Evolutionary conservation across 1,140 invertebrate genomes (phyloP).

Genomic region (Neodiprion lecontei): DNA sequence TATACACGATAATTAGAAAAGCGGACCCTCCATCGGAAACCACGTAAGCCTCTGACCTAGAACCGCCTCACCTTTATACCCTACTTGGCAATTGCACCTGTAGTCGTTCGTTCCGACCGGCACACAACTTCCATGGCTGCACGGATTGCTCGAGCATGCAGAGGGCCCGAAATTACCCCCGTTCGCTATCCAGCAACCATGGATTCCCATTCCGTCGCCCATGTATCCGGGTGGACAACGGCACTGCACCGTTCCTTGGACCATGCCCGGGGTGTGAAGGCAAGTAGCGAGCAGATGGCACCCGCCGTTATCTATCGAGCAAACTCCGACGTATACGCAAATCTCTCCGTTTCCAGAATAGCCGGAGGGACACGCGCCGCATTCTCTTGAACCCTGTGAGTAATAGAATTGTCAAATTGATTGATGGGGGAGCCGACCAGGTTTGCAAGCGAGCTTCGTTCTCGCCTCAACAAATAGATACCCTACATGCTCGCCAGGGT

Average conservation of each 20-base stretch:
- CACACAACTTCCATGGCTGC: slow-evolving; percentile 70
- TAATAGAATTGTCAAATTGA: too few species aligned
- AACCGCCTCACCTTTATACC: slow-evolving; percentile 65
- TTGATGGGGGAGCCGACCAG: too few species aligned
- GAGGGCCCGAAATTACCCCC: slow-evolving; percentile 43
- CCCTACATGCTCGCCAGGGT: too few species aligned
- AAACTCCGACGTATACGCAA: slow-evolving; percentile 75
- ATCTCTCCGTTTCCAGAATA: slow-evolving; percentile 82
- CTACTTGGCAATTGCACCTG: slow-evolving; percentile 65
- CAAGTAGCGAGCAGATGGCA: slow-evolving; percentile 86
- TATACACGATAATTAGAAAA: neutral
- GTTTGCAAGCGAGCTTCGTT: too few species aligned
- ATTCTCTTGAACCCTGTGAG: slow-evolving; percentile 77
- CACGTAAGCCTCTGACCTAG: too few species aligned
- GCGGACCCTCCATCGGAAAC: neutral
- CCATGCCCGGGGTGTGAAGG: slow-evolving; percentile 68
- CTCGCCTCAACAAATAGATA: too few species aligned
- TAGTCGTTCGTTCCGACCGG: slow-evolving; percentile 52
- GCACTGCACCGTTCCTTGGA: slow-evolving; percentile 70
- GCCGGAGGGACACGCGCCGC: slow-evolving; percentile 86
- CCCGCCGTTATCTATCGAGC: slow-evolving; percentile 78
- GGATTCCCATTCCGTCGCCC: slow-evolving; percentile 80
- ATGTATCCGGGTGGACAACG: slow-evolving; percentile 80
- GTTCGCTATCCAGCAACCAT: slow-evolving; percentile 71
- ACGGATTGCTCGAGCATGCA: slow-evolving; percentile 73